phyloP scores from a whole-genome alignment of 2,888 invertebrate genomes.

The Mesorhabditis belari region DNA sequence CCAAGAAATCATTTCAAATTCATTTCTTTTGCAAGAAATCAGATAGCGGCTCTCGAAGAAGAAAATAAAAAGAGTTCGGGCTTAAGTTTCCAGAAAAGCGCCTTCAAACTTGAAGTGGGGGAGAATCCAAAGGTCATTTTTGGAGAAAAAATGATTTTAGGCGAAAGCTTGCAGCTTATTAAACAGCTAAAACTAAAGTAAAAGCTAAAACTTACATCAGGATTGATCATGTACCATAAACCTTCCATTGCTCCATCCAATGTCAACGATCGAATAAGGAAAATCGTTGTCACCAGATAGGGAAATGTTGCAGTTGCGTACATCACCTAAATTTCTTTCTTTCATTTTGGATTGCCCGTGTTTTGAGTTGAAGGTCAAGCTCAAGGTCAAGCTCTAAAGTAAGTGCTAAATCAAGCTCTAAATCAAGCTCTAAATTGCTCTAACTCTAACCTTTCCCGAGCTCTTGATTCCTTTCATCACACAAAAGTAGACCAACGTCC shows the following conservation, averaged over 20 bases:
- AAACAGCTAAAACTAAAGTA: neutral
- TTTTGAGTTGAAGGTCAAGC: neutral
- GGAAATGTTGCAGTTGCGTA: conserved; percentile 93
- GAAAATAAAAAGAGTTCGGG: no score
- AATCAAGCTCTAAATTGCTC: no score
- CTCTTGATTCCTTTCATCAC: conserved; percentile 94
- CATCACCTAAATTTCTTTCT: conserved; percentile 65
- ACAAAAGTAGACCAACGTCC: conserved; percentile 85
- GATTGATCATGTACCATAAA: conserved; percentile 81
- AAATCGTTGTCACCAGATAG: conserved; percentile 83
- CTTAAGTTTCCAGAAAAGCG: no score
- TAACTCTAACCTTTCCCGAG: conserved; percentile 73
- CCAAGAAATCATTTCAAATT: no score
- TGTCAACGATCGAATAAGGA: conserved; percentile 82
- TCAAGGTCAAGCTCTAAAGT: neutral
- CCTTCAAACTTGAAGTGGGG: no score
- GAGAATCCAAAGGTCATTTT: no score
- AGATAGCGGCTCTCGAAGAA: no score
- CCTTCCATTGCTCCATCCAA: conserved; percentile 79
- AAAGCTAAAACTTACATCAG: conserved; percentile 66
- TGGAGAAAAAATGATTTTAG: no score
- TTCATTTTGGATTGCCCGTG: no score
- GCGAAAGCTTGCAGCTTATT: no score
- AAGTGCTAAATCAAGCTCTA: neutral
- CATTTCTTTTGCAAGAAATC: no score